phyloP scores from a whole-genome alignment of 2,797 vertebrate species.

The Apodemus agrarius region DNA sequence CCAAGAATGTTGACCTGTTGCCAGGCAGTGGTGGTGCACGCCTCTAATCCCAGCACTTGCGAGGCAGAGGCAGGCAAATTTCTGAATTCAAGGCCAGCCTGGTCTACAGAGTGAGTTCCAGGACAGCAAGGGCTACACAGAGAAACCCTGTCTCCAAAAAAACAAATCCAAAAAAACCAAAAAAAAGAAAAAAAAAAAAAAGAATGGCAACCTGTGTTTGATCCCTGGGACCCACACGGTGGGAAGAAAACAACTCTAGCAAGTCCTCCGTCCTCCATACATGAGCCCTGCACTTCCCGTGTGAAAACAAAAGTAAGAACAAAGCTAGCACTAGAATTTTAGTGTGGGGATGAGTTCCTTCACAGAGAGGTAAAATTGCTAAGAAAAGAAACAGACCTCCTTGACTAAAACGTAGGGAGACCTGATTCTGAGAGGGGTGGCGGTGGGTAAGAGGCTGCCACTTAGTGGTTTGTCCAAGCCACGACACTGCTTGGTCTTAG shows the following conservation, averaged over 20 bases:
- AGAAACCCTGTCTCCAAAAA: neutral
- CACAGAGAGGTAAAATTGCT: neutral
- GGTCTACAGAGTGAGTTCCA: too few species aligned
- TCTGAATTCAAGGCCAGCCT: too few species aligned
- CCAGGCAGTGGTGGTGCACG: too few species aligned
- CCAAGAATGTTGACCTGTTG: neutral
- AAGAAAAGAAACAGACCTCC: neutral
- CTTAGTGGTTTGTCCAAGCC: neutral
- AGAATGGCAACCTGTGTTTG: neutral
- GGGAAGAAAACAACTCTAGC: neutral
- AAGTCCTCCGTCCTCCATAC: neutral
- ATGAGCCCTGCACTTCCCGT: neutral
- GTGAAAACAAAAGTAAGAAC: neutral
- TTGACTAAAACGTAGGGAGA: neutral
- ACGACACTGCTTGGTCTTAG: neutral
- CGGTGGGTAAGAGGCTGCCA: too few species aligned
- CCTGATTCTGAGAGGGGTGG: neutral
- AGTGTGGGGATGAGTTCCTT: neutral
- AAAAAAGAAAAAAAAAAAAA: too few species aligned
- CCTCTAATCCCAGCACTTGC: too few species aligned
- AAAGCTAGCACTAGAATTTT: neutral
- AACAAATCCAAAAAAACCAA: too few species aligned
- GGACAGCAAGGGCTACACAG: too few species aligned
- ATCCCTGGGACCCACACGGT: neutral
- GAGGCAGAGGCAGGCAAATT: too few species aligned